Base-by-base conservation (phyloP, 2,113 vertebrate genomes). In the Tragulus kanchil region DNA sequence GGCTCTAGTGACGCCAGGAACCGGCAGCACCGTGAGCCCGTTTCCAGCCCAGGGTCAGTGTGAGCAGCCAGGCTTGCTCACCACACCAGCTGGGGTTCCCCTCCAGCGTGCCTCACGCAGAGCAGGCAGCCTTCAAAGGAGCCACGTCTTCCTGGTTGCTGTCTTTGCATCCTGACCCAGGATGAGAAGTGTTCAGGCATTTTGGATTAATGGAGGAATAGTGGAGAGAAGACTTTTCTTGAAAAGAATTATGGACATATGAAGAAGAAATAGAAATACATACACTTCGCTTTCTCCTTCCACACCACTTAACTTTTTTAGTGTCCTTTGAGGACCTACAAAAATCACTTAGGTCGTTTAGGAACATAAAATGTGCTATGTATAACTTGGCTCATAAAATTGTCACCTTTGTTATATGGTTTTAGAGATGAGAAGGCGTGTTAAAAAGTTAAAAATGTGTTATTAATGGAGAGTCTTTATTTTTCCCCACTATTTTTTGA, bases 311-410 rank as follows among this genome's bases (percentile, higher is more conserved):
- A 94, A 28, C 61, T 90, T 96, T 96, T 97, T 97, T 92, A 97
- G 75, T 90, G 92, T 92, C 81, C 96, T 95, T 93, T 90, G 93
- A 97, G 97, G 97, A 94, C 96, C 95, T 90, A 97, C 96, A 96
- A 95, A 98, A 95, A 92, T 86, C 93, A 97, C 93, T 96, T 71
- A 88, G 95, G 92, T 88, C 62, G n/a, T 95, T 97, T 87, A 95
- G 96, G 95, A 92, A 96, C 96, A 97, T 97, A 97, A 97, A 98
- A 96, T 73, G 92, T 96, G 96, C 94, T 59, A 87, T 89, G 90
- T 87, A 90, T 95, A 98, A 93, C 89, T 93, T 95, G 93, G 90
- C 96, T 97, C 96, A 88, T 98, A 97, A 98, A 98, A 97, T 97
- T 98, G 96, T 98, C 97, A 78, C 97, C 97, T 96, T 96, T 93